phyloP scores from a whole-genome alignment of 2,797 vertebrate genomes.

The Hapalemur alaotrensis region DNA sequence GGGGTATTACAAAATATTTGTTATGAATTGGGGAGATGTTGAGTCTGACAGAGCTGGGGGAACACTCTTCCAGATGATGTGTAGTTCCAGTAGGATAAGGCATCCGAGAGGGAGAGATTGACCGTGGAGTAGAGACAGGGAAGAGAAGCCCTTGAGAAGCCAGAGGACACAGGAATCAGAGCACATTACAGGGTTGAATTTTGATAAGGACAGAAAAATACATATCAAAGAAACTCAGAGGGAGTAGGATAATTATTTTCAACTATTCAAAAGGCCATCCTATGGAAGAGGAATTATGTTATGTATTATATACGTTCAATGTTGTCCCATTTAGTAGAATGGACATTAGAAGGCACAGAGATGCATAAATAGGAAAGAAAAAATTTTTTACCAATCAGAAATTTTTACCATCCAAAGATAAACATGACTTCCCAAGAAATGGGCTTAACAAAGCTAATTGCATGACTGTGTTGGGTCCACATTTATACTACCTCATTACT shows the following conservation, averaged over 20 bases:
- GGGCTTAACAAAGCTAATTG: not conserved
- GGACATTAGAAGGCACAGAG: not conserved
- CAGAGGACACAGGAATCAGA: not conserved
- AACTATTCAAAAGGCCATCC: not conserved
- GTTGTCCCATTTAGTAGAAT: not conserved
- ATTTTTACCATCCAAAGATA: not conserved
- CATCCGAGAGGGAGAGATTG: not conserved
- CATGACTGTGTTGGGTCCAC: not conserved
- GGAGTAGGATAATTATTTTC: not conserved
- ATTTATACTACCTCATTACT: not conserved
- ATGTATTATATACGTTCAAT: too few species aligned
- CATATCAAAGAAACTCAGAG: not conserved
- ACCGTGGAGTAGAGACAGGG: not conserved
- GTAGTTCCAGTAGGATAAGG: not conserved
- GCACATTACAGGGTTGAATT: not conserved
- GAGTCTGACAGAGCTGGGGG: not conserved
- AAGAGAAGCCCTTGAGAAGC: not conserved
- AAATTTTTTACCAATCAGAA: not conserved
- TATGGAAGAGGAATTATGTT: not conserved
- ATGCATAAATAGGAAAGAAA: not conserved
- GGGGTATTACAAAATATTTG: not conserved
- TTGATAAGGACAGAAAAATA: not conserved
- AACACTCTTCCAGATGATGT: not conserved
- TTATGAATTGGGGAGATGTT: not conserved
- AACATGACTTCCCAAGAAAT: not conserved